Conservation (phyloP, 2,113 vertebrate genomes). For the Piprites chloris region DNA sequence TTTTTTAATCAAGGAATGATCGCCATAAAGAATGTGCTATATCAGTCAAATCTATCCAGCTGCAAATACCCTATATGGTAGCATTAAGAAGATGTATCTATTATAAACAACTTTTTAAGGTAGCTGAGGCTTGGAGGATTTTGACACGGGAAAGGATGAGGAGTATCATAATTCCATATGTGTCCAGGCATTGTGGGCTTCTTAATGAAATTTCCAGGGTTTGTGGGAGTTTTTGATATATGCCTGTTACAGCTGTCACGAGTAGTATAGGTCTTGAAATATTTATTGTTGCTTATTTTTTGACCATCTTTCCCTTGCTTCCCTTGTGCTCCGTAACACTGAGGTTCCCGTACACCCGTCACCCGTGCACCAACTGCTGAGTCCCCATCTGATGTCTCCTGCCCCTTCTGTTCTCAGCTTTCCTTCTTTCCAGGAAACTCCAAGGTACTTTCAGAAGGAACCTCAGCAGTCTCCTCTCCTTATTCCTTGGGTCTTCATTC, state of each 20-base stretch:
- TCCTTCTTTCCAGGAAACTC: background rate
- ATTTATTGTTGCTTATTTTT: slow-evolving; percentile 7
- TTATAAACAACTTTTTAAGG: slow-evolving; percentile 60
- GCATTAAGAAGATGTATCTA: slow-evolving; percentile 62
- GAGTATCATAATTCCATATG: slow-evolving; percentile 46
- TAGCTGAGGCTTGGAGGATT: slow-evolving; percentile 55
- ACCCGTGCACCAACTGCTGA: accelerated
- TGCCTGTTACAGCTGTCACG: background rate
- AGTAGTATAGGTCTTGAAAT: background rate
- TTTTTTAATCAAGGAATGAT: slow-evolving; percentile 63
- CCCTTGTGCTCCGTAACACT: background rate
- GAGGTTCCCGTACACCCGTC: background rate
- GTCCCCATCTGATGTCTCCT: background rate
- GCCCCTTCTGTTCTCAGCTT: background rate
- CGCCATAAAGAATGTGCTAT: slow-evolving; percentile 51
- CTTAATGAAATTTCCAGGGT: slow-evolving; percentile 61
- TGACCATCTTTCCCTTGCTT: background rate
- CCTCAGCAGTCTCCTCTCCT: background rate
- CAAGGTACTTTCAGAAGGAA: background rate
- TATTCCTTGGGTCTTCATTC: background rate
- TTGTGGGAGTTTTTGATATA: slow-evolving; percentile 48
- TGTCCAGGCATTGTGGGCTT: slow-evolving; percentile 49
- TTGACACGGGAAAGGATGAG: slow-evolving; percentile 55
- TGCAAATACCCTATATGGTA: slow-evolving; percentile 33
- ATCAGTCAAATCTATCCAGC: slow-evolving; percentile 52